Conservation (phyloP, 2,797 vertebrate genomes). For the Otolemur crassicaudatus region DNA sequence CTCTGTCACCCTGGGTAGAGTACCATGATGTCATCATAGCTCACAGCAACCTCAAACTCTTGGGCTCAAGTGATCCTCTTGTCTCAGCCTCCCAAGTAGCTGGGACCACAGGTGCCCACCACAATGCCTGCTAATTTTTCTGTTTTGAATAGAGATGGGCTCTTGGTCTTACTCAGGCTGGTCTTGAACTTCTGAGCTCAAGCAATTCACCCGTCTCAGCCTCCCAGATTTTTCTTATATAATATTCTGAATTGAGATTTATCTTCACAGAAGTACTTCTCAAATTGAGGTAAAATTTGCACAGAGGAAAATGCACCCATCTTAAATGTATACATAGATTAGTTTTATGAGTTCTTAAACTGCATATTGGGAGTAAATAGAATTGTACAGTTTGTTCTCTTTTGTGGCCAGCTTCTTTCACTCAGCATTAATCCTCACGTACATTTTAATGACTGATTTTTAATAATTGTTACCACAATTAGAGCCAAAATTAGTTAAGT, state of each 20-base stretch:
- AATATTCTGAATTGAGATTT: not conserved
- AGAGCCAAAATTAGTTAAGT: not conserved
- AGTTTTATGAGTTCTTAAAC: not conserved
- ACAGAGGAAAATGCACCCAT: not conserved
- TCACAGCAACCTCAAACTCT: too few relatives aligned
- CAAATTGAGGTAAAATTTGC: not conserved
- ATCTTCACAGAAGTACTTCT: not conserved
- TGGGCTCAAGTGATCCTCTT: too few relatives aligned
- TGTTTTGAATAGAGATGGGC: not conserved
- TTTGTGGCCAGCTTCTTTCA: not conserved
- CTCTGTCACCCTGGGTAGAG: too few relatives aligned
- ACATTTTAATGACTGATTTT: slow-evolving; percentile 49
- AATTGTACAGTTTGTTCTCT: not conserved
- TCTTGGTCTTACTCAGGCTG: not conserved
- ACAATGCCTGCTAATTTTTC: not conserved
- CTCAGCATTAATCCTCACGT: not conserved
- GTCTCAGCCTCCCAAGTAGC: too few relatives aligned
- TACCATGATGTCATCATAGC: too few relatives aligned
- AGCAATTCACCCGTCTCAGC: not conserved
- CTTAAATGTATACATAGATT: not conserved
- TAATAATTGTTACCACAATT: not conserved
- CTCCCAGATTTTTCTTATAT: not conserved
- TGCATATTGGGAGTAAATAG: not conserved
- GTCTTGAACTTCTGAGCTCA: not conserved
- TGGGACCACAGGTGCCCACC: too few relatives aligned